Evolutionary conservation across 2,113 vertebrate genomes (phyloP).

Genomic region (Sander lucioperca): DNA sequence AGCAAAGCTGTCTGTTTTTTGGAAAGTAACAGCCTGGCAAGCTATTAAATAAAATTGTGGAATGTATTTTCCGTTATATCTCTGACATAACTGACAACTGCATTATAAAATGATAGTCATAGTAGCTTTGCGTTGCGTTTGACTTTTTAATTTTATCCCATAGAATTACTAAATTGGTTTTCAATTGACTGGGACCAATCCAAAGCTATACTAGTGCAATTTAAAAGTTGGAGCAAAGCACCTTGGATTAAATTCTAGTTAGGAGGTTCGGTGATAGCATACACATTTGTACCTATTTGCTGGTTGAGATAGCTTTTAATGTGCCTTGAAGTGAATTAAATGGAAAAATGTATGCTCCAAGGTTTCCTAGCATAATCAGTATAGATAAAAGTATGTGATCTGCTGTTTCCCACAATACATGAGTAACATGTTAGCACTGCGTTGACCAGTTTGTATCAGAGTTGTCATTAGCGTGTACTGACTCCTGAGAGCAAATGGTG

Average conservation of each 20-base stretch:
- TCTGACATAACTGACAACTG: slow-evolving; percentile 43
- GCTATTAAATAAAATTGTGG: slow-evolving; percentile 43
- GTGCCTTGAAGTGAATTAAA: slow-evolving; percentile 73
- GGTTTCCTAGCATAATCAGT: slow-evolving; percentile 18
- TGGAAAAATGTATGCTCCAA: slow-evolving; percentile 22
- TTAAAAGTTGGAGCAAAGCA: slow-evolving; percentile 36
- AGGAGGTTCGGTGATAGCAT: background rate
- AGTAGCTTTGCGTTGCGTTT: slow-evolving; percentile 12
- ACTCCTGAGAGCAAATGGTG: slow-evolving; percentile 23
- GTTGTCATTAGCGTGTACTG: slow-evolving; percentile 20
- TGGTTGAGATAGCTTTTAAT: slow-evolving; percentile 59
- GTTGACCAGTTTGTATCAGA: slow-evolving; percentile 12
- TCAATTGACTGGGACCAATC: slow-evolving; percentile 57
- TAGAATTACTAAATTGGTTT: slow-evolving; percentile 28
- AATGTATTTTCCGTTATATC: slow-evolving; percentile 65
- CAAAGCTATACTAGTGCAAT: slow-evolving; percentile 51
- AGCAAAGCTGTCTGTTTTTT: slow-evolving; percentile 58
- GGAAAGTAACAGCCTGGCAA: slow-evolving; percentile 35
- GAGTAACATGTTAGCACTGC: slow-evolving; percentile 21
- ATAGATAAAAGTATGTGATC: slow-evolving; percentile 20
- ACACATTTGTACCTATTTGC: slow-evolving; percentile 10
- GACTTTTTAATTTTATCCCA: slow-evolving; percentile 38
- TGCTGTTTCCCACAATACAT: background rate
- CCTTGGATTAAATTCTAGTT: slow-evolving; percentile 15
- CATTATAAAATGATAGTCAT: slow-evolving; percentile 40